phyloP scores from a whole-genome alignment of 2,888 invertebrate genomes.

The Tethea ocularis region DNA sequence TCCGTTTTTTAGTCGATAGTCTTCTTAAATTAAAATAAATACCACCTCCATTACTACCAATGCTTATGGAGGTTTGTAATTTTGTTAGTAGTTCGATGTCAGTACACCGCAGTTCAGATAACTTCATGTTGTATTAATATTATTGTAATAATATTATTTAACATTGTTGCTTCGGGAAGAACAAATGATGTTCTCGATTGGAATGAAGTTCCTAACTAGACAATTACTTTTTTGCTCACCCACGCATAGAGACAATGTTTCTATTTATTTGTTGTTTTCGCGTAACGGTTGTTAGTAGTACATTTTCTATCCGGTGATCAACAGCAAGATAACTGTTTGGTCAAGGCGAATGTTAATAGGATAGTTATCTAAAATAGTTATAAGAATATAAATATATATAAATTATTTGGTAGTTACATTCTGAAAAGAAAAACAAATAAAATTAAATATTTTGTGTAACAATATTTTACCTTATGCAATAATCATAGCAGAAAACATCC shows the following conservation, averaged over 20 bases:
- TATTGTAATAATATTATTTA: slow-evolving; percentile 48
- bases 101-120: slow-evolving; percentile 32
- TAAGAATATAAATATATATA: no score
- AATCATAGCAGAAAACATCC: no score
- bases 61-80: slow-evolving; percentile 20
- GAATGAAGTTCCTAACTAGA: slow-evolving; percentile 38
- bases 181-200: slow-evolving; percentile 35
- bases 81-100: slow-evolving; percentile 36
- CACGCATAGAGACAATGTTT: not conserved
- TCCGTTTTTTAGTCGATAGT: no score
- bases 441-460: no score
- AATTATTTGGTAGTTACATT: no score
- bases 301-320: not conserved
- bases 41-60: not conserved
- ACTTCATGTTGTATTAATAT: slow-evolving; percentile 38
- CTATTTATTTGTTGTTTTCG: not conserved
- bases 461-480: no score
- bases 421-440: no score
- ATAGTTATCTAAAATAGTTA: no score
- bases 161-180: slow-evolving; percentile 37
- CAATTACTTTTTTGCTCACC: slow-evolving; percentile 40
- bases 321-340: no score
- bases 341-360: no score
- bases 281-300: not conserved
- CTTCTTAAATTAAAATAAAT: no score